phyloP scores from a whole-genome alignment of 2,797 vertebrate genomes.

The Eremophila alpestris region DNA sequence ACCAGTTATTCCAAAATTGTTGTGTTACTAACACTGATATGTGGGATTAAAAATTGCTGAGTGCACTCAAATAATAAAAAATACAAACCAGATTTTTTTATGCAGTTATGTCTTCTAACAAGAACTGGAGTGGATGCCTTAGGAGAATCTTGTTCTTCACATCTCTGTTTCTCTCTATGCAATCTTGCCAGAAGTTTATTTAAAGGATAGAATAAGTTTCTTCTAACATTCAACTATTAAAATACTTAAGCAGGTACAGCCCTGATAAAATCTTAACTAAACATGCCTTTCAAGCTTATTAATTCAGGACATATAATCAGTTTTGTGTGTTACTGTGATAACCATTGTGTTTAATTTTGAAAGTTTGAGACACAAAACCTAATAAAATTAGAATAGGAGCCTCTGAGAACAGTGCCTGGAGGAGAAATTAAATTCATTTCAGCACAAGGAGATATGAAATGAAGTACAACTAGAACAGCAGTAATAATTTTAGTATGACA shows the following conservation, averaged over 20 bases:
- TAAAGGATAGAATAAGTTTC: conserved; percentile 1
- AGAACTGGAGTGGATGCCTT: neutral
- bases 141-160: neutral
- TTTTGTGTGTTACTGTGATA: conserved; percentile 23
- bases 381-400: conserved; percentile 29
- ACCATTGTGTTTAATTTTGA: conserved; percentile 29
- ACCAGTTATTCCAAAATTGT: neutral
- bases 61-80: neutral
- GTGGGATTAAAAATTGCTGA: neutral
- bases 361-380: conserved; percentile 16
- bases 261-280: conserved; percentile 31
- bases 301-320: neutral
- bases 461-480: conserved; percentile 29
- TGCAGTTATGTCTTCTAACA: neutral
- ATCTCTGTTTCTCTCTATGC: neutral
- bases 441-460: conserved; percentile 18
- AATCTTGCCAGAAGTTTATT: neutral
- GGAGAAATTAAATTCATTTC: conserved; percentile 51
- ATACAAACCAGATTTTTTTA: neutral
- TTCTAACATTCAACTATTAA: neutral
- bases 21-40: neutral
- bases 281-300: neutral
- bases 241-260: neutral
- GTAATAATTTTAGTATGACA: conserved; percentile 7
- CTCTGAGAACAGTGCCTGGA: conserved; percentile 7